Evolutionary conservation across 2,113 vertebrate species (phyloP).

Genomic region (Salvelinus namaycush): DNA sequence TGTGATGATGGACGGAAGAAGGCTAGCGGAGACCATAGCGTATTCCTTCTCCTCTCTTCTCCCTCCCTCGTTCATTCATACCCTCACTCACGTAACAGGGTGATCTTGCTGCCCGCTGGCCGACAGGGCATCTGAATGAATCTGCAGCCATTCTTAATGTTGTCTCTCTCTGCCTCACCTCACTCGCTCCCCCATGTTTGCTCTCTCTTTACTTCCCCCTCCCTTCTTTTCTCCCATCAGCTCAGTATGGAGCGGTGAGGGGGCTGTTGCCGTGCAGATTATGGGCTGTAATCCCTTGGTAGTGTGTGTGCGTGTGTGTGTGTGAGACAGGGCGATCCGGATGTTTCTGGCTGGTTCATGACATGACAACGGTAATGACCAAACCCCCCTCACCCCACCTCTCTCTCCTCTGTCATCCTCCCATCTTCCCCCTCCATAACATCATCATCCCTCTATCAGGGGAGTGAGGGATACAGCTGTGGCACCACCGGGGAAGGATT

Average conservation of each 20-base stretch:
- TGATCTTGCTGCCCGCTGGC: constrained; percentile 21
- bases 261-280: constrained; percentile 78
- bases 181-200: neutral
- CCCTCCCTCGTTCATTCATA: neutral
- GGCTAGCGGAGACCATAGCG: neutral
- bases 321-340: constrained; percentile 40
- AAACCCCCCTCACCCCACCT: constrained; percentile 38
- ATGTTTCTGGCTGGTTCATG: constrained; percentile 69
- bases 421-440: constrained; percentile 8
- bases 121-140: constrained; percentile 59
- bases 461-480: neutral
- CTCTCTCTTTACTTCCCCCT: neutral
- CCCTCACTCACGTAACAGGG: constrained; percentile 38
- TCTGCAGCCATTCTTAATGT: constrained; percentile 64
- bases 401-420: constrained; percentile 13
- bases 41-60: constrained; percentile 13
- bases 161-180: constrained; percentile 16
- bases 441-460: neutral
- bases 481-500: neutral
- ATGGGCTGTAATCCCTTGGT: constrained; percentile 69
- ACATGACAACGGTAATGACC: constrained; percentile 52
- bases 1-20: too few relatives aligned
- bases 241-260: constrained; percentile 34
- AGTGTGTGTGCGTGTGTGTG: constrained; percentile 10
- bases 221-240: constrained; percentile 1